Conservation (phyloP, 1,140 invertebrate genomes). For the Pogonognathellus flavescens region DNA sequence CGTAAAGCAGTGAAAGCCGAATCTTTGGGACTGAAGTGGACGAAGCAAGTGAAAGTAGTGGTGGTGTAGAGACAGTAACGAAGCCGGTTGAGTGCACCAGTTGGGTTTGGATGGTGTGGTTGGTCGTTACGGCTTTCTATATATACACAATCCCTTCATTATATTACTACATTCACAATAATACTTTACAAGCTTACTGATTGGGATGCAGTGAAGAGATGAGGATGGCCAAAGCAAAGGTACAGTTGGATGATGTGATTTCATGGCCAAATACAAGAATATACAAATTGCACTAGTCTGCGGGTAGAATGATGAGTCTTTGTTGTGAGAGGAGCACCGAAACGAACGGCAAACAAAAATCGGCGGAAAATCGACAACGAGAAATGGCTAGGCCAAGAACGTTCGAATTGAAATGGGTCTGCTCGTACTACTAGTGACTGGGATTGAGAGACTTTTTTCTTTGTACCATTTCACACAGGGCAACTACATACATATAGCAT, state of each 20-base stretch:
- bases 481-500: not conserved
- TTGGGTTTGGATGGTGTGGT: not conserved
- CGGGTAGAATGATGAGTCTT: slow-evolving; percentile 28
- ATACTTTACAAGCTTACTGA: slow-evolving; percentile 32
- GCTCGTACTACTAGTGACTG: not conserved
- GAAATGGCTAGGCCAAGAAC: slow-evolving; percentile 32
- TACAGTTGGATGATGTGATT: slow-evolving; percentile 39
- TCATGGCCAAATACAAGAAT: slow-evolving; percentile 18
- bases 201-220: slow-evolving; percentile 25
- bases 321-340: slow-evolving; percentile 13
- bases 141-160: not conserved
- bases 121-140: not conserved
- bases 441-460: not conserved
- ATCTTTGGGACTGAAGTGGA: slow-evolving; percentile 28
- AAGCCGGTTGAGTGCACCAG: slow-evolving; percentile 33
- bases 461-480: not conserved
- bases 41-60: not conserved
- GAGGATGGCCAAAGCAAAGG: slow-evolving; percentile 5
- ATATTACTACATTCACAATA: slow-evolving; percentile 23
- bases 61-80: not conserved
- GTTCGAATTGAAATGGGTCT: slow-evolving; percentile 22
- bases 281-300: slow-evolving; percentile 45
- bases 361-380: slow-evolving; percentile 46
- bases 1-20: slow-evolving; percentile 29
- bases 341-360: slow-evolving; percentile 36